Evolutionary conservation across 1,140 invertebrate species (phyloP).

Genomic region (Acromyrmex heyeri): DNA sequence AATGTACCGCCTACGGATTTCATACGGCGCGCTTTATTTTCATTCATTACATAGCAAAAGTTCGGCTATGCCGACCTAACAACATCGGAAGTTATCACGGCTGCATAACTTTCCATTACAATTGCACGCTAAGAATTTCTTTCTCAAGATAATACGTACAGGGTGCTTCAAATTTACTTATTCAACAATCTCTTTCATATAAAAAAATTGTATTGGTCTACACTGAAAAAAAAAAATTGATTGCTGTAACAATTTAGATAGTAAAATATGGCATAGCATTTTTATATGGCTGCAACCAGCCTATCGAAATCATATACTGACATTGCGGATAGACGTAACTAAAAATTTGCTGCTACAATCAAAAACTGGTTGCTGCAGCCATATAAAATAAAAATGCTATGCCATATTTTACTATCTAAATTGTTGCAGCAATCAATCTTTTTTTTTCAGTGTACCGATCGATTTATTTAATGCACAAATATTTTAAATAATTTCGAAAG

Average conservation of each 20-base stretch:
- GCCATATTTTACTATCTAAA: too few species aligned
- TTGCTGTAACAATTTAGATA: too few species aligned
- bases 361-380: too few species aligned
- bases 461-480: not conserved
- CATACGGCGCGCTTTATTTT: constrained; percentile 51
- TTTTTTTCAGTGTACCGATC: too few species aligned
- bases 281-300: too few species aligned
- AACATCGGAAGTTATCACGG: constrained; percentile 49
- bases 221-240: too few species aligned
- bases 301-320: too few species aligned
- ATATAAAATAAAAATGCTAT: too few species aligned
- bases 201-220: not conserved
- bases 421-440: too few species aligned
- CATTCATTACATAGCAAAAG: constrained; percentile 50
- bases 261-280: too few species aligned
- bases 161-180: not conserved
- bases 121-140: constrained; percentile 19
- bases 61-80: constrained; percentile 40
- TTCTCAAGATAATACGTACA: constrained; percentile 33
- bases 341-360: too few species aligned
- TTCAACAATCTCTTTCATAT: not conserved
- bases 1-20: constrained; percentile 58
- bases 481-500: not conserved
- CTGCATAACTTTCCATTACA: constrained; percentile 47
- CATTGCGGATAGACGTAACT: too few species aligned